A percentile compares a stretch with the other conserved stretches of the same genome.
Evolutionary conservation across 2,888 invertebrate species (phyloP).

Genomic region (Acronicta aceris): DNA sequence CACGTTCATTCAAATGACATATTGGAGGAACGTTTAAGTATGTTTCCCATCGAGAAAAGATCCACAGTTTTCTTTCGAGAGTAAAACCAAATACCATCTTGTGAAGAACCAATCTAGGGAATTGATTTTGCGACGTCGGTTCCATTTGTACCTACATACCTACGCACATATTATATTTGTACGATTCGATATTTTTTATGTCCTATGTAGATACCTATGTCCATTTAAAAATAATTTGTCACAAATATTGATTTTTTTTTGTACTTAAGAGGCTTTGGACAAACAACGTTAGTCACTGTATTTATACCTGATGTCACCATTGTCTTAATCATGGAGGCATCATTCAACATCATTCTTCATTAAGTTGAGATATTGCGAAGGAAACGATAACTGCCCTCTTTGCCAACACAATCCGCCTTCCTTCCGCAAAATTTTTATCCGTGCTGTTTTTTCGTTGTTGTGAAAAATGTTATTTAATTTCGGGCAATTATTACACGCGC

Average conservation of each 20-base stretch:
- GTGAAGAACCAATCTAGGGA: conserved; percentile 74
- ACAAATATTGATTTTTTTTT: conserved; percentile 8
- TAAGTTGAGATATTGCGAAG: conserved; percentile 73
- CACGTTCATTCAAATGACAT: conserved; percentile 85
- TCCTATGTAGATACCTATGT: no score
- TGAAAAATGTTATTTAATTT: conserved; percentile 88
- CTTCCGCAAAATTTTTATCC: conserved; percentile 78
- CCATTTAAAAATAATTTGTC: conserved; percentile 21
- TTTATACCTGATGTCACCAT: conserved; percentile 55
- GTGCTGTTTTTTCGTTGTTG: conserved; percentile 81
- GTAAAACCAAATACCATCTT: conserved; percentile 77
- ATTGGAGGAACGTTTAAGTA: conserved; percentile 82
- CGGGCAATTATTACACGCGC: conserved; percentile 87
- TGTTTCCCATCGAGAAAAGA: conserved; percentile 76
- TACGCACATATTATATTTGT: conserved; percentile 38
- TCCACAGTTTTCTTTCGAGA: conserved; percentile 76
- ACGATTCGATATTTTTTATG: conserved; percentile 44
- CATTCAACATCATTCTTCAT: conserved; percentile 74
- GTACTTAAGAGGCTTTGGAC: conserved; percentile 19
- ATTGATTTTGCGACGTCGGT: conserved; percentile 71
- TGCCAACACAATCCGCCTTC: conserved; percentile 75
- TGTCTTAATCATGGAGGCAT: conserved; percentile 65
- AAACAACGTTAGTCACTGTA: conserved; percentile 38
- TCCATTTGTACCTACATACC: conserved; percentile 53
- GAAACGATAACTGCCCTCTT: conserved; percentile 78